Evolutionary conservation across 2,113 vertebrate species (phyloP).

Genomic region (Excalfactoria chinensis): DNA sequence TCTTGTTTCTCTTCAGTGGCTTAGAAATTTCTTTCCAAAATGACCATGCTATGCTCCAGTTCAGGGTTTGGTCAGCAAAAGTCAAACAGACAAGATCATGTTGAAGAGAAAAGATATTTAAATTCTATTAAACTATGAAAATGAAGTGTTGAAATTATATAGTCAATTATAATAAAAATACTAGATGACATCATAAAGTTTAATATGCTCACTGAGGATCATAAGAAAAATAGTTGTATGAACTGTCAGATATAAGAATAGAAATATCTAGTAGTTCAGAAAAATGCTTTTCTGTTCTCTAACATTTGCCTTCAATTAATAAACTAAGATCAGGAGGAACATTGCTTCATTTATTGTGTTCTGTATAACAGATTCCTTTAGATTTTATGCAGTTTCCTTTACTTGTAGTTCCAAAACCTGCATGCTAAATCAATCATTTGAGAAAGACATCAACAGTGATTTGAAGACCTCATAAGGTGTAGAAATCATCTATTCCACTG

Average conservation of each 20-base stretch:
- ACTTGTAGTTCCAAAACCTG: neutral
- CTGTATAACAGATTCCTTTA: neutral
- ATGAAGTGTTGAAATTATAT: neutral
- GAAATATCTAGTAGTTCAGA: neutral
- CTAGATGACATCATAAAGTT: neutral
- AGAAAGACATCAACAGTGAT: neutral
- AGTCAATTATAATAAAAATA: neutral
- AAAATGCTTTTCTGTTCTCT: neutral
- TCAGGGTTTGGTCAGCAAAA: neutral
- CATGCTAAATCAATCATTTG: neutral
- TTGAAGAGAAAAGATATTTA: neutral
- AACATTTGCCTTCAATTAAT: neutral
- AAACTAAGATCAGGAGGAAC: neutral
- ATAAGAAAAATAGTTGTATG: neutral
- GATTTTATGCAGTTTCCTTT: neutral
- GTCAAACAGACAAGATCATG: neutral
- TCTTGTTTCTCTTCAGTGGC: neutral
- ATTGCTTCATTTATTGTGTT: neutral
- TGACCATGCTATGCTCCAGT: neutral
- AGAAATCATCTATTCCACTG: neutral
- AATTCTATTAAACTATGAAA: neutral
- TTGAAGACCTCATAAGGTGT: neutral
- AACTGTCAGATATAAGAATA: neutral
- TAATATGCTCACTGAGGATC: neutral
- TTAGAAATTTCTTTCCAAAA: slow-evolving; percentile 19